Percentiles rank a stretch among this genome's conserved stretches.
phyloP scores from a whole-genome alignment of 2,888 invertebrate species.

The Asteroscopus sphinx region DNA sequence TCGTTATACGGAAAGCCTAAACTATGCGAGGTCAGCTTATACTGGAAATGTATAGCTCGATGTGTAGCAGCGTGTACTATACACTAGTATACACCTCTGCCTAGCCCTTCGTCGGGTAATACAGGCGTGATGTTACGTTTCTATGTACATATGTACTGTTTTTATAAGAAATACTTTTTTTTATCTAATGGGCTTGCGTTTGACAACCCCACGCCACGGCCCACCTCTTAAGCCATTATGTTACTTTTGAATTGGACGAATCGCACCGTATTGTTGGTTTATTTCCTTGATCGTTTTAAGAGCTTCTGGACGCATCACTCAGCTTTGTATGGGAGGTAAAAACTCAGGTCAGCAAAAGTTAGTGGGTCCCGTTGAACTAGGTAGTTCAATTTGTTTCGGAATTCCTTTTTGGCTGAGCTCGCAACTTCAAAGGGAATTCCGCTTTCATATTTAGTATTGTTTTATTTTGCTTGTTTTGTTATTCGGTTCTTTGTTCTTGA shows the following conservation, averaged over 20 bases:
- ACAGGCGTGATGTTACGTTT: too few relatives aligned
- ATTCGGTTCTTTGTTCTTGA: constrained; percentile 19
- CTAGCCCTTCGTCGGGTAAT: too few relatives aligned
- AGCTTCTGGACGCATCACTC: constrained; percentile 33
- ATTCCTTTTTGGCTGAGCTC: constrained; percentile 30
- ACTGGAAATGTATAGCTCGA: too few relatives aligned
- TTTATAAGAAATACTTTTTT: too few relatives aligned
- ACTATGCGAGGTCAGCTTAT: too few relatives aligned
- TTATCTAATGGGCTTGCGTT: too few relatives aligned
- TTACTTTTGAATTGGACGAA: constrained; percentile 63
- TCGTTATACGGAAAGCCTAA: too few relatives aligned
- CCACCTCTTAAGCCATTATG: constrained; percentile 62
- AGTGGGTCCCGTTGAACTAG: constrained; percentile 29
- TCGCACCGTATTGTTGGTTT: constrained; percentile 58
- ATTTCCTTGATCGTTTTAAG: constrained; percentile 59
- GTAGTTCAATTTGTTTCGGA: constrained; percentile 43
- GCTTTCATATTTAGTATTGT: constrained; percentile 29
- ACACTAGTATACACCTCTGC: too few relatives aligned
- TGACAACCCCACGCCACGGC: too few relatives aligned
- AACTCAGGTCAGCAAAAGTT: constrained; percentile 48
- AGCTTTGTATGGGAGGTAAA: constrained; percentile 50
- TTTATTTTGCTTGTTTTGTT: constrained; percentile 24
- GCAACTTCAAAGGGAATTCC: constrained; percentile 36
- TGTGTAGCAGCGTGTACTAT: too few relatives aligned
- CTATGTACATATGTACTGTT: too few relatives aligned